Evolutionary conservation across 2,113 vertebrate species (phyloP).

Genomic region (Odontophorus gujanensis): DNA sequence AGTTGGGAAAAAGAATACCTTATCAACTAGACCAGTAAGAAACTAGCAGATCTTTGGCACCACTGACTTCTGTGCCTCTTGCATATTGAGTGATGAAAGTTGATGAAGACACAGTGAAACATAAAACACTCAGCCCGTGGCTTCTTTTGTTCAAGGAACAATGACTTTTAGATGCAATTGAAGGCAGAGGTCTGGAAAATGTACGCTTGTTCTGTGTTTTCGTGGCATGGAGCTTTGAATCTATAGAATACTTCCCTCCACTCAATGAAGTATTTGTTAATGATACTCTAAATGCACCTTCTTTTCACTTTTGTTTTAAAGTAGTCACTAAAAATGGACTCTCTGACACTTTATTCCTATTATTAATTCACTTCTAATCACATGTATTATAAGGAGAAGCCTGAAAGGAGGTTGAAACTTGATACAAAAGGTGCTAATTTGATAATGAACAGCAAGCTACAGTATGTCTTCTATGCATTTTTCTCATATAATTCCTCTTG

Average conservation of each 20-base stretch:
- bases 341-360: neutral
- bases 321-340: neutral
- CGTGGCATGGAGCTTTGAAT: neutral
- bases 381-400: neutral
- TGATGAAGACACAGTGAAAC: conserved; percentile 24
- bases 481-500: conserved; percentile 26
- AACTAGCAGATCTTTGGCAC: neutral
- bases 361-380: conserved; percentile 28
- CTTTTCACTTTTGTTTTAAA: neutral
- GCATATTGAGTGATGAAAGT: conserved; percentile 9
- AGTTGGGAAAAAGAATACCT: neutral
- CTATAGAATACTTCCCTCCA: neutral
- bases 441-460: neutral
- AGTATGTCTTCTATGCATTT: conserved; percentile 22
- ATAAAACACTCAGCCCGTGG: neutral
- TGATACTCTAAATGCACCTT: neutral
- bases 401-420: conserved; percentile 30
- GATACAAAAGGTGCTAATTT: conserved; percentile 33
- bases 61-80: neutral
- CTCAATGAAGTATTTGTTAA: neutral
- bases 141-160: conserved; percentile 43
- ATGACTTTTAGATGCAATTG: conserved; percentile 22
- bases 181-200: neutral
- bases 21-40: neutral
- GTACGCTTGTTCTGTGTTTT: neutral